Percentiles rank a stretch among this genome's conserved stretches.
Evolutionary conservation across 2,113 vertebrate genomes (phyloP).

Genomic region (Podarcis muralis): DNA sequence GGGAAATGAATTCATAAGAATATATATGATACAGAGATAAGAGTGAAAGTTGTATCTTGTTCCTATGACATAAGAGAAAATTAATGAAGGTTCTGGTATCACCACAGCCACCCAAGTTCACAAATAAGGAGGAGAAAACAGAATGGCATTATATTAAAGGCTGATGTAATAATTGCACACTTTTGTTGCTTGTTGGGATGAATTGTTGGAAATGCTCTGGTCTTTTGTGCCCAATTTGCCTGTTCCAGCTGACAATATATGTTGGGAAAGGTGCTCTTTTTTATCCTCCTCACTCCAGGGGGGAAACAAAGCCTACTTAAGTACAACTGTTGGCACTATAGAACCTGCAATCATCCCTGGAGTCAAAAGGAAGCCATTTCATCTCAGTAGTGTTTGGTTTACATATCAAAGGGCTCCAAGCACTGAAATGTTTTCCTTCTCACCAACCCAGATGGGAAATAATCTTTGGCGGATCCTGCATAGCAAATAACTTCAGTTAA

Average conservation of each 20-base stretch:
- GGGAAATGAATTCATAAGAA: background rate
- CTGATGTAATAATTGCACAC: background rate
- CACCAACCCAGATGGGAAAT: background rate
- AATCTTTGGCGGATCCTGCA: background rate
- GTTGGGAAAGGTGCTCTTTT: background rate
- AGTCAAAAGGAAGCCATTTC: constrained; percentile 7
- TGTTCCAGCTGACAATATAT: background rate
- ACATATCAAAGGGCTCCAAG: constrained; percentile 5
- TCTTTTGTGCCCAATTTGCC: background rate
- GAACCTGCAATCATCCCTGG: background rate
- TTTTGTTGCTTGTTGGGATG: background rate
- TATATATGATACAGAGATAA: background rate
- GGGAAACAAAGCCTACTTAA: background rate
- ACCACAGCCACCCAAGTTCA: background rate
- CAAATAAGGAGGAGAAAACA: background rate
- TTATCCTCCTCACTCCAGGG: background rate
- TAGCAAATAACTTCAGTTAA: background rate
- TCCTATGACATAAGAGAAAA: background rate
- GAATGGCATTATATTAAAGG: background rate
- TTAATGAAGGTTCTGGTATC: background rate
- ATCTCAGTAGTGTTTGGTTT: background rate
- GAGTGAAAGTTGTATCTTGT: background rate
- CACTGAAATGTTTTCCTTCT: background rate
- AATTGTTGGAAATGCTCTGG: background rate
- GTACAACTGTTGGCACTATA: background rate